Base-by-base conservation (phyloP, 2,113 vertebrate species). In the Calidris pugnax region DNA sequence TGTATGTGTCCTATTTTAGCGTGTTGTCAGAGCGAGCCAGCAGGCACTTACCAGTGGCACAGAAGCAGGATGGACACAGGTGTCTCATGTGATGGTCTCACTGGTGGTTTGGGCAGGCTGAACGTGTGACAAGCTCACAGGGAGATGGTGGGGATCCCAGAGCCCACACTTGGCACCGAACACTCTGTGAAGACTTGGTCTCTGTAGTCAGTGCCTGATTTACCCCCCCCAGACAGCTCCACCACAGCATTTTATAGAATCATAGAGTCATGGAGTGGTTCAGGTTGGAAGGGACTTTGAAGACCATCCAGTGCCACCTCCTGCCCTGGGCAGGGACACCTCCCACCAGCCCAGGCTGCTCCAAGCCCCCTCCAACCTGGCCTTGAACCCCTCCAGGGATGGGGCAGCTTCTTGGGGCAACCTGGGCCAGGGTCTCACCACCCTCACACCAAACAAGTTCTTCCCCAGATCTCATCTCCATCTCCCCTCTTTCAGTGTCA, bases 91-190 rank as follows among this genome's bases (percentile, higher is more conserved):
- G 4, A 5, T 1, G 18, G 30, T 4, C 24, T 35, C 77, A 8
- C 23, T 45, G 16, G 8, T 1, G 7, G 24, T 24, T 28, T 9
- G 56, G 68, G 23, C 32, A 50, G 68, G 23, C n/a, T 28, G 66
- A 20, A 4, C 1, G 5, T 16, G 35, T 10, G 39, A 13, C 2
- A 9, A 23, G 69, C 47, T 69, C 71, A 4, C 3, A 15, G 28
- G 13, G 2, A 20, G 47, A 2, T 2, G 11, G 23, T 4, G 55
- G 76, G 19, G 8, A 48, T 18, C 39, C 56, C 72, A 21, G 33
- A 17, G 22, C 27, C 2, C 10, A 12, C 33, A 3, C 14, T 0
- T 0, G 27, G 16, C 26, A 14, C 35, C 26, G 1, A 9, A 9
- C 20, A 2, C 62, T 8, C 16, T 5, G 21, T 17, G 26, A 37